These are phyloP conservation scores for Trematocara caparti DNA, from an alignment of 2,797 vertebrate species.

Conservation along the genomic window DNA sequence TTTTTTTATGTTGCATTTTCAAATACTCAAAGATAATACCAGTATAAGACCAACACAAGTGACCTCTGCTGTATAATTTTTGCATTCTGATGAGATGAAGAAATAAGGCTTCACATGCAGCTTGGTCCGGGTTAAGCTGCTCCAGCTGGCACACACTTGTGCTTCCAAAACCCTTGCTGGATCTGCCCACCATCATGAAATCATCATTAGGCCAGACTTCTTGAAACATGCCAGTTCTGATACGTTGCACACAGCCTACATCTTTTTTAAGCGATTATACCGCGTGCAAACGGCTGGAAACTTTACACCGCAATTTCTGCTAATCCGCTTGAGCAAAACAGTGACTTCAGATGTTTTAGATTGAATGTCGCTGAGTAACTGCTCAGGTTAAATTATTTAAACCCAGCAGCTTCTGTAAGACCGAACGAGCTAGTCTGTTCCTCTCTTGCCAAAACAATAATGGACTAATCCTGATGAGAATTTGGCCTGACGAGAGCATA, in stretches of 20 bases:
- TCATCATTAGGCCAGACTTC: background rate
- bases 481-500: background rate
- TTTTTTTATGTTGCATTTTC: background rate
- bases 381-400: background rate
- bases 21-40: background rate
- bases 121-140: background rate
- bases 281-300: background rate
- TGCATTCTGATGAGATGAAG: background rate
- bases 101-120: background rate
- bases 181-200: background rate
- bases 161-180: background rate
- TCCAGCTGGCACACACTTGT: background rate
- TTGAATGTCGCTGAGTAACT: accelerated
- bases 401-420: background rate
- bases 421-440: background rate
- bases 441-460: background rate
- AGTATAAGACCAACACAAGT: background rate
- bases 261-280: background rate
- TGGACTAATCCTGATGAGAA: background rate
- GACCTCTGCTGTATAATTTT: background rate
- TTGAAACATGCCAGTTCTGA: background rate
- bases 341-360: background rate
- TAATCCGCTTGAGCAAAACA: background rate
- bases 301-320: background rate
- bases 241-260: background rate